Evolutionary conservation across 1,140 invertebrate species (phyloP), one percentile per base, ranked within the genome.

Genomic region (Drosophila kanapiae): DNA sequence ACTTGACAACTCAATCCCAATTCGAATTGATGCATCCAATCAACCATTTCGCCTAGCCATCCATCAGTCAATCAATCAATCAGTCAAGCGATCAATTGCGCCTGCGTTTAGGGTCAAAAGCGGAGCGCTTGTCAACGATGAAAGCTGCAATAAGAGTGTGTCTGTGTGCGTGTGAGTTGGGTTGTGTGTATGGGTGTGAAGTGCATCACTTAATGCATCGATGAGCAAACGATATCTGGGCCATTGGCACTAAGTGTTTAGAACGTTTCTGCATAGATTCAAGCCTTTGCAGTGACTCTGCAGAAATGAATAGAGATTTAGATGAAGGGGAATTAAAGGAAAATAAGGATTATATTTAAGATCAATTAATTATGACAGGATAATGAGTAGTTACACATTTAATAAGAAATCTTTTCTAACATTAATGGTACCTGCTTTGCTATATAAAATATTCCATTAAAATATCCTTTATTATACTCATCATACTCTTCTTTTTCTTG

Each of bases 51-150:
- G 31, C 35, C 33, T 51, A 62, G 42, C 74, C 49, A 67, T 78
- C 76, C 61, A 76, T 65, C 68, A 72, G 75, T 81, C 84, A 83
- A 83, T 87, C 83, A 88, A 83, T 88, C 76, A 68, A 68, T 68
- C 75, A 68, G 56, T 78, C 72, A 70, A 78, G 59, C 76, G 51
- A 70, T 68, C 65, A 82, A 77, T 82, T 62, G 75, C 53, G 68
- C 69, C 62, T 67, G 48, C 60, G 57, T 68, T 78, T 62, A 51
- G 67, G 78, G 82, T 86, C 79, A 82, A 78, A 72, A 62, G 68
- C 65, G 67, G 74, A 67, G 62, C 67, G 59, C 84, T 74, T 82
- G 82, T 81, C 78, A 68, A 42, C 43, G 68, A 48, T 70, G 65
- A 78, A 67, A 58, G 62, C 45, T 61, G 53, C 68, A 70, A 62